Percentiles rank a stretch among this genome's conserved stretches.
Evolutionary conservation across 1,140 invertebrate species (phyloP).

Genomic region (Leptinotarsa defecta): DNA sequence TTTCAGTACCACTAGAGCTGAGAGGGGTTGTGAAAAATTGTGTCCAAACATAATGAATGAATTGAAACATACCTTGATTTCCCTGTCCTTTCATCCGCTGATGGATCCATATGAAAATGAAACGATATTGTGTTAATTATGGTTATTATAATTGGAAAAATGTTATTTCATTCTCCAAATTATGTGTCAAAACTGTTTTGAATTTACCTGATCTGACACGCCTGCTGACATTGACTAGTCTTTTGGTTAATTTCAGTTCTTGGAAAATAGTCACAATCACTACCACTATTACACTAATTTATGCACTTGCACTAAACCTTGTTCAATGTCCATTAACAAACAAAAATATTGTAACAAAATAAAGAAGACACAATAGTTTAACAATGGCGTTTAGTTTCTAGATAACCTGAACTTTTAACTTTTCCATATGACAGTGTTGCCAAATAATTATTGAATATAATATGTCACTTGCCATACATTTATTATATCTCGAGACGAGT

Average conservation of each 20-base stretch:
- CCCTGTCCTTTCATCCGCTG: conserved; percentile 91
- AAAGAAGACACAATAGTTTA: conserved; percentile 25
- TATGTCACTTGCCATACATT: background rate
- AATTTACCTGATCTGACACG: conserved; percentile 70
- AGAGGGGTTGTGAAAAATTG: too few species aligned
- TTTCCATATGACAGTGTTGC: background rate
- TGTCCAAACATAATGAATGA: background rate
- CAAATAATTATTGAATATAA: background rate
- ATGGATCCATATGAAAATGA: conserved; percentile 61
- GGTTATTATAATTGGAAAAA: conserved; percentile 10
- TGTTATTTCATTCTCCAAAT: conserved; percentile 11
- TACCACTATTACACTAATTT: conserved; percentile 35
- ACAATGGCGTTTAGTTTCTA: conserved; percentile 27
- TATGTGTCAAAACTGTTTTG: conserved; percentile 51
- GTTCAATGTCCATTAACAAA: conserved; percentile 25
- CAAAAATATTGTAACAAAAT: conserved; percentile 29
- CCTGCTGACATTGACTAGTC: conserved; percentile 70
- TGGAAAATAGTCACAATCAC: conserved; percentile 39
- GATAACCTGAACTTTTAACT: conserved; percentile 17
- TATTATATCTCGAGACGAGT: too few species aligned
- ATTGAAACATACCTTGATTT: conserved; percentile 70
- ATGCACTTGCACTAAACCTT: conserved; percentile 22
- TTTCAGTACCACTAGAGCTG: too few species aligned
- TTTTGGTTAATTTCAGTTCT: conserved; percentile 50
- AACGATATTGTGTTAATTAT: conserved; percentile 37